Evolutionary conservation across 2,888 invertebrate species (phyloP).

Genomic region (Plusia festucae): DNA sequence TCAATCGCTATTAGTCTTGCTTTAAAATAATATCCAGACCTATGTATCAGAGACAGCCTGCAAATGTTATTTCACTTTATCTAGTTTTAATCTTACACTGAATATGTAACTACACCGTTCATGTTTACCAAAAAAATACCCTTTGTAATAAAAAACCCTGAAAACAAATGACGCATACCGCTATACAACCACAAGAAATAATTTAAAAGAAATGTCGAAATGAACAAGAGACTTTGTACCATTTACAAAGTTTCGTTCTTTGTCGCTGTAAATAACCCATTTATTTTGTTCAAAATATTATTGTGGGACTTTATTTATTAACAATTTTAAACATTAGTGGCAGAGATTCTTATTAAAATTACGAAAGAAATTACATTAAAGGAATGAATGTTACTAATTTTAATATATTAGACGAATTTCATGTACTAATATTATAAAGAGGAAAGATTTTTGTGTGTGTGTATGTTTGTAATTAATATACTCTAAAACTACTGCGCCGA

Average conservation of each 20-base stretch:
- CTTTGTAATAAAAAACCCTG: background rate
- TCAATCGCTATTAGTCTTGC: too few species aligned
- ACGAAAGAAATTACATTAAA: background rate
- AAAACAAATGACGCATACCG: background rate
- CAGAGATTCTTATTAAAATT: background rate
- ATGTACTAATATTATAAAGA: too few species aligned
- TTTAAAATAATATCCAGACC: too few species aligned
- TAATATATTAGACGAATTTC: background rate
- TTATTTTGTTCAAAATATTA: background rate
- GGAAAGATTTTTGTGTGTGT: too few species aligned
- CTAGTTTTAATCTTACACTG: background rate
- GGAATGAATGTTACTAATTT: background rate
- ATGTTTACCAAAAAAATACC: background rate
- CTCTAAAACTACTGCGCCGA: too few species aligned
- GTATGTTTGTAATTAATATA: too few species aligned
- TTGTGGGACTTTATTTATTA: background rate
- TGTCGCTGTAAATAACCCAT: background rate
- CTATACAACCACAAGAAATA: background rate
- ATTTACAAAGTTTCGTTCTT: background rate
- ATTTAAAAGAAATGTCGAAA: background rate
- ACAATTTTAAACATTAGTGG: background rate
- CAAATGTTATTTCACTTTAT: background rate
- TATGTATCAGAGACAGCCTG: background rate
- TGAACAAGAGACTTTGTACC: background rate
- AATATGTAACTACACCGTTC: background rate